Base-by-base conservation (phyloP, 2,888 invertebrate species). In the Euclidia mi region DNA sequence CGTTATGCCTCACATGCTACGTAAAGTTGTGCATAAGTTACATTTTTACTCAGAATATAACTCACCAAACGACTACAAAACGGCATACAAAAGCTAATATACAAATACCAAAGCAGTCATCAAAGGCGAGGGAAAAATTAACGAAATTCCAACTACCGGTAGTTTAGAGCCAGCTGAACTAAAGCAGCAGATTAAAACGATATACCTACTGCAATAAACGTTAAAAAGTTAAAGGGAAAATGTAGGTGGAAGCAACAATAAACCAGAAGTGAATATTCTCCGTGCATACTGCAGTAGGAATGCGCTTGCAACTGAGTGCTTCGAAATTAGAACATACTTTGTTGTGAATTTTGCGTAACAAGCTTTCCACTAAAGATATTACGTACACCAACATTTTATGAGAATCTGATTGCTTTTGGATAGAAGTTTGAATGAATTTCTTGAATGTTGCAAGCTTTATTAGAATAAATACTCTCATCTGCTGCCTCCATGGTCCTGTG, bases 261-360 rank as follows among this genome's bases (percentile, higher is more conserved):
- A 81, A 82, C 78, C 76, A 79, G 79, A 82, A 65, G 65, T 76
- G 82, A 87, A 84, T 85, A 57, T 79, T 75, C 48, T 65, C 66
- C 49, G 45, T 69, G 78, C 77, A 85, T 77, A 74, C 77, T 85
- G 82, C 79, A 84, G 77, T 60, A 38, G 80, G 85, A 82, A 87
- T 87, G 81, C 79, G 70, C 78, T 78, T 71, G 69, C 68, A 72
- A 81, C 71, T 70, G 76, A 80, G 80, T 76, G 68, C 75, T 75
- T 82, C 78, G 80, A 80, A 88, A 88, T 88, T 87, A 87, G 86
- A 85, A 83, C 81, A 83, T 87, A 87, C 82, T 90, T 88, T 87
- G 83, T 82, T 74, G 81, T 80, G 79, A 83, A 85, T 82, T 85
- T 82, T 78, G 58, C 78, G 78, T 79, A 84, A 82, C 85, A 76